These are phyloP conservation scores for Podarcis cretensis DNA, from an alignment of 2,113 vertebrate genomes.

Conservation along the genomic window DNA sequence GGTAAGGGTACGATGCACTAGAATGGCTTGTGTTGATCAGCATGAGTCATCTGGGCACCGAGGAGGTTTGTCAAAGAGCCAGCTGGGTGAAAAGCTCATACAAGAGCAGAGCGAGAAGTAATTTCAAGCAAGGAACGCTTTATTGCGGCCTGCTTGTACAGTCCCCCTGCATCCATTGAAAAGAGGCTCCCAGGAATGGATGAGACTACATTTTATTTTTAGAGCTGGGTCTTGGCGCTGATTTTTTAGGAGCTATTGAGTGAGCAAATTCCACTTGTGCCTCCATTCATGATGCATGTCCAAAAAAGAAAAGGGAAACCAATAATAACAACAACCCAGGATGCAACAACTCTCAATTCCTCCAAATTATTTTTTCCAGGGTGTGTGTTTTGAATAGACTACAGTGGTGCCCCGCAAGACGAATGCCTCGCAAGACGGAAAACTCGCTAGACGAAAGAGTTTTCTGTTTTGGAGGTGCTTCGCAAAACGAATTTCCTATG, in stretches of 20 bases:
- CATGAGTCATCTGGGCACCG: accelerated
- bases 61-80: background rate
- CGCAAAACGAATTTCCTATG: too few relatives aligned
- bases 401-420: too few relatives aligned
- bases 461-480: too few relatives aligned
- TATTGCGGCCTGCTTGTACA: background rate
- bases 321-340: too few relatives aligned
- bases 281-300: background rate
- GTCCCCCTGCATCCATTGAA: background rate
- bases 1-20: background rate
- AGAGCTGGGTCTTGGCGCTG: background rate
- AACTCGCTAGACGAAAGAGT: too few relatives aligned
- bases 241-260: background rate
- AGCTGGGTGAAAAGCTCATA: background rate
- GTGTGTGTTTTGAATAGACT: background rate
- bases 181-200: background rate
- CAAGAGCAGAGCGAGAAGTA: background rate
- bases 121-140: background rate
- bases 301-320: too few relatives aligned
- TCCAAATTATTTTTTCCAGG: too few relatives aligned
- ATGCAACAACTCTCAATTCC: background rate
- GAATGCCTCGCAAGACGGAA: too few relatives aligned
- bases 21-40: background rate
- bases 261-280: background rate
- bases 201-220: background rate